Evolutionary conservation across 2,797 vertebrate genomes (phyloP).

Genomic region (Carcharodon carcharias): DNA sequence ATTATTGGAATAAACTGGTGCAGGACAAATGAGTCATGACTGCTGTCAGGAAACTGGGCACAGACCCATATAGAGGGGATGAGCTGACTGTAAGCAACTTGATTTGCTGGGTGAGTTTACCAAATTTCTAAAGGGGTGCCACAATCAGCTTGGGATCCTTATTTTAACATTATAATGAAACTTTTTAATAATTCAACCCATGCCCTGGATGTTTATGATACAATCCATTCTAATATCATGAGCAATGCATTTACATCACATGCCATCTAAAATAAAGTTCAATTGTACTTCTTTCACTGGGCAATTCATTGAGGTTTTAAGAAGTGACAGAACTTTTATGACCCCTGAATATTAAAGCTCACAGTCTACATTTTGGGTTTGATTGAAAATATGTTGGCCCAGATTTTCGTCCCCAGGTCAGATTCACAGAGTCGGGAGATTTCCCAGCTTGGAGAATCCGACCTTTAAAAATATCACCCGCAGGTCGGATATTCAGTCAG

Average conservation of each 20-base stretch:
- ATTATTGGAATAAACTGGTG: background rate
- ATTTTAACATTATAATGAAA: background rate
- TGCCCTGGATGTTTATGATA: background rate
- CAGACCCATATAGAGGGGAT: background rate
- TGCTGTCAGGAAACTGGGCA: background rate
- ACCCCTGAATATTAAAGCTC: background rate
- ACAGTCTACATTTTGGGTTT: background rate
- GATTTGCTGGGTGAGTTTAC: background rate
- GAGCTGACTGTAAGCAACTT: background rate
- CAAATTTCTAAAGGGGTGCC: background rate
- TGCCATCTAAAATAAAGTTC: background rate
- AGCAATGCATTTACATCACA: background rate
- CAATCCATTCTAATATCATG: background rate
- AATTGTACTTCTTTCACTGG: background rate
- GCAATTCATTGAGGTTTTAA: background rate
- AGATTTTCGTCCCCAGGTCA: too few species aligned
- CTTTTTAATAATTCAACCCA: background rate
- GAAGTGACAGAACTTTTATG: background rate
- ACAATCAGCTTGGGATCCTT: background rate
- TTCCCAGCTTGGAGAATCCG: too few species aligned
- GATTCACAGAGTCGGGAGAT: too few species aligned
- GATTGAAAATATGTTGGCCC: background rate
- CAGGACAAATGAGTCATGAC: background rate
- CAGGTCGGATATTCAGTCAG: too few species aligned
- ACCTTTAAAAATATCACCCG: too few species aligned